Base-by-base conservation (phyloP, 2,113 vertebrate species). In the Muntiacus muntjak region DNA sequence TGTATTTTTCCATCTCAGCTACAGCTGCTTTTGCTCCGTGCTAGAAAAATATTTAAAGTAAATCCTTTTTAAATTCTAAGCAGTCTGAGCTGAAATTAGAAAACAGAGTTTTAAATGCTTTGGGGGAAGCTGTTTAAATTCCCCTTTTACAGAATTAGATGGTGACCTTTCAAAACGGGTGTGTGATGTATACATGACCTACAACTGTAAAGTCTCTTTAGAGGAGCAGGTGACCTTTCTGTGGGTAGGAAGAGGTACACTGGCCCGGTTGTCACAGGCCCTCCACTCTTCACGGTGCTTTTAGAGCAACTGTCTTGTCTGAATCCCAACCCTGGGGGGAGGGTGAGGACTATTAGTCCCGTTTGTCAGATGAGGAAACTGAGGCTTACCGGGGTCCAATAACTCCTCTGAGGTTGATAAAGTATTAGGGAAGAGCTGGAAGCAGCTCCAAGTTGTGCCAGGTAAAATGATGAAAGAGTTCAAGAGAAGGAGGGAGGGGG, bases 21-120 rank as follows among this genome's bases (percentile, higher is more conserved):
- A 86, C n/a, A 94, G 90, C 86, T 95, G 83, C 64, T 54, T 64
- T 9, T 33, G 58, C 55, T 71, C 21, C 30, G 74, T 12, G 17
- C 89, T 86, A 57, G 90, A 96, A 89, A 92, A 95, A 93, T 93
- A 96, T 89, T 94, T 90, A 85, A 93, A 98, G 96, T 81, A 97
- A 97, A 97, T 97, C 97, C 95, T 97, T 91, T 97, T 88, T 55
- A 97, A 97, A 97, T 97, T 96, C 94, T 96, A 98, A 97, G 86
- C 94, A 94, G 94, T 96, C 94, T 86, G 94, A 83, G 55, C 86
- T 87, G 87, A 97, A 97, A 97, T 96, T 87, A 98, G 98, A 95
- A 97, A 94, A 87, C 3, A 47, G 84, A 91, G 67, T 91, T 98
- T 89, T 96, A 94, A 97, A 91, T 94, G 96, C 83, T 91, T 92